These are phyloP conservation scores for Archips crataeganus DNA, from an alignment of 2,888 invertebrate genomes.

Conservation along the genomic window DNA sequence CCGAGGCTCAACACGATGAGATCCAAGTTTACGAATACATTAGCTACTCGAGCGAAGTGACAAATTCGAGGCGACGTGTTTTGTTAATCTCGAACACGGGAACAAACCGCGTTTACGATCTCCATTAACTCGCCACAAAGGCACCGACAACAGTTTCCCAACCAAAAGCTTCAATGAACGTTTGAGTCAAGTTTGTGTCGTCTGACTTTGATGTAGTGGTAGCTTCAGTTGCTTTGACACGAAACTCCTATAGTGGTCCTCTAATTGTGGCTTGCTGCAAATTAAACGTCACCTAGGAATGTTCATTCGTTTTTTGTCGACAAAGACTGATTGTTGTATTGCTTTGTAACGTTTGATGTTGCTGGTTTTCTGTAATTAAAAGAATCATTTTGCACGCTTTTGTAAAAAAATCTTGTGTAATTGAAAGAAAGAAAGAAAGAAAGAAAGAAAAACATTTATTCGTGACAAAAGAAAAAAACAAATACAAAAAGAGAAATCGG, in stretches of 20 bases:
- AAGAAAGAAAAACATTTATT: too few relatives aligned
- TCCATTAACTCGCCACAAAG: constrained; percentile 33
- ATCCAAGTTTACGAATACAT: constrained; percentile 40
- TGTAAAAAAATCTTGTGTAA: too few relatives aligned
- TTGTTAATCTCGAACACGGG: constrained; percentile 25
- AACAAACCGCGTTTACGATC: constrained; percentile 2
- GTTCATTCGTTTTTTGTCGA: constrained; percentile 37
- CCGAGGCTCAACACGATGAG: constrained; percentile 36
- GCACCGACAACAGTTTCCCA: not conserved
- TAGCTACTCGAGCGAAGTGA: constrained; percentile 29
- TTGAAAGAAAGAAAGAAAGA: too few relatives aligned
- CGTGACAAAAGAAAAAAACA: too few relatives aligned
- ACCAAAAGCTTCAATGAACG: constrained; percentile 17
- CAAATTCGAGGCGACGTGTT: constrained; percentile 38
- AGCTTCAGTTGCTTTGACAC: constrained; percentile 34
- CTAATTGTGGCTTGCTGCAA: constrained; percentile 39
- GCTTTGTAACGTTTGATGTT: constrained; percentile 21
- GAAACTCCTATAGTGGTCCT: constrained; percentile 30
- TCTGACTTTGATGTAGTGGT: constrained; percentile 15
- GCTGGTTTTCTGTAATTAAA: constrained; percentile 10
- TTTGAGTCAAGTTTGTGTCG: not conserved
- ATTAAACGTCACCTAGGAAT: constrained; percentile 38
- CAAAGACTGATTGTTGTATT: constrained; percentile 30
- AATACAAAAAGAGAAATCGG: too few relatives aligned
- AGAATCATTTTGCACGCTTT: not conserved